A percentile compares a stretch with the other conserved stretches of the same genome.
Conservation (phyloP, 1,140 invertebrate species). For the Heliconius congener region DNA sequence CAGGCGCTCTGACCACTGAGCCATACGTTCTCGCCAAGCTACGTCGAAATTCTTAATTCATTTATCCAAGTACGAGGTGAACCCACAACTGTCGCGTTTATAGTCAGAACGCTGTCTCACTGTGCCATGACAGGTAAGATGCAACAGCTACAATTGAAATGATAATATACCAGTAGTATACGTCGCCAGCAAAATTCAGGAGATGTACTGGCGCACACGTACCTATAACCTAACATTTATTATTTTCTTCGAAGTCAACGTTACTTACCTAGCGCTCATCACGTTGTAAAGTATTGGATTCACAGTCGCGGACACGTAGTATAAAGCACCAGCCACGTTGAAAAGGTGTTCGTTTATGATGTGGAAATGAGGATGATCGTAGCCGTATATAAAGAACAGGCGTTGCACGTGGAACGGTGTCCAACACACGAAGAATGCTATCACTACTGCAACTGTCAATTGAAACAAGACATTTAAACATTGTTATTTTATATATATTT, state of each 20-base stretch:
- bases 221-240: background rate
- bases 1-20: too few relatives aligned
- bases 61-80: too few relatives aligned
- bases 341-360: constrained; percentile 90
- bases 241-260: background rate
- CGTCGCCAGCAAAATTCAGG: too few relatives aligned
- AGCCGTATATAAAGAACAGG: constrained; percentile 87
- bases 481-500: background rate
- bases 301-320: constrained; percentile 92
- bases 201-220: too few relatives aligned
- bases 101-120: too few relatives aligned
- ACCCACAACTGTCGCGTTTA: too few relatives aligned
- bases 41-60: too few relatives aligned
- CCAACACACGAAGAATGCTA: constrained; percentile 98
- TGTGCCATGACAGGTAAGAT: too few relatives aligned
- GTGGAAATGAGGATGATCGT: constrained; percentile 83
- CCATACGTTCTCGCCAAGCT: too few relatives aligned
- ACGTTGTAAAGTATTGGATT: constrained; percentile 96
- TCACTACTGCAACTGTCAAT: constrained; percentile 93
- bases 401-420: constrained; percentile 97
- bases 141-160: too few relatives aligned
- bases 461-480: background rate
- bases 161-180: too few relatives aligned
- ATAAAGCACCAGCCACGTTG: constrained; percentile 90
- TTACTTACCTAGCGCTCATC: constrained; percentile 86